Evolutionary conservation across 2,113 vertebrate genomes (phyloP).

Genomic region (Benthochromis sp.): DNA sequence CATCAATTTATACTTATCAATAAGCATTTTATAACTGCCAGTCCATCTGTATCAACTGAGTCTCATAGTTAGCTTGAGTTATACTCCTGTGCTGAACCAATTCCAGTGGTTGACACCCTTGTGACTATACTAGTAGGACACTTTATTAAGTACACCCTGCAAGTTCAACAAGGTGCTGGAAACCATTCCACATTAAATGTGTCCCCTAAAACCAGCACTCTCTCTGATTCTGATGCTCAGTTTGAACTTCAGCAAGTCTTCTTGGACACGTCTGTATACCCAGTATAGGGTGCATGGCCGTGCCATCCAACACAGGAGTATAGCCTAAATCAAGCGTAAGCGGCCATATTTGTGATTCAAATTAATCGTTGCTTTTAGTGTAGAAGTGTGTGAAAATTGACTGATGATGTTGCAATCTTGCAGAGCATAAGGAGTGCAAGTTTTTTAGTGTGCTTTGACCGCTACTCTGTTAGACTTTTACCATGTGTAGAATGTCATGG

Average conservation of each 20-base stretch:
- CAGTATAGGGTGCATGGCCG: too few species aligned
- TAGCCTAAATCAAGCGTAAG: not conserved
- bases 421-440: not conserved
- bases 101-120: not conserved
- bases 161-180: not conserved
- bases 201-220: not conserved
- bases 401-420: not conserved
- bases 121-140: not conserved
- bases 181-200: not conserved
- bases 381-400: not conserved
- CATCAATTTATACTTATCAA: not conserved
- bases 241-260: not conserved
- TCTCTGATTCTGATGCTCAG: not conserved
- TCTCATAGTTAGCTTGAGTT: not conserved
- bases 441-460: not conserved
- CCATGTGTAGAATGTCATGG: not conserved
- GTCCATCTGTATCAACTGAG: not conserved
- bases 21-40: not conserved
- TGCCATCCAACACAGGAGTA: not conserved
- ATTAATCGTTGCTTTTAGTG: not conserved
- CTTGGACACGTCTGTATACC: not conserved
- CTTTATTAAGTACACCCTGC: not conserved
- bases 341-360: not conserved
- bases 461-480: not conserved
- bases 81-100: not conserved